These are phyloP conservation scores for Suncus etruscus DNA, from an alignment of 2,113 vertebrate genomes.

Conservation along the genomic window DNA sequence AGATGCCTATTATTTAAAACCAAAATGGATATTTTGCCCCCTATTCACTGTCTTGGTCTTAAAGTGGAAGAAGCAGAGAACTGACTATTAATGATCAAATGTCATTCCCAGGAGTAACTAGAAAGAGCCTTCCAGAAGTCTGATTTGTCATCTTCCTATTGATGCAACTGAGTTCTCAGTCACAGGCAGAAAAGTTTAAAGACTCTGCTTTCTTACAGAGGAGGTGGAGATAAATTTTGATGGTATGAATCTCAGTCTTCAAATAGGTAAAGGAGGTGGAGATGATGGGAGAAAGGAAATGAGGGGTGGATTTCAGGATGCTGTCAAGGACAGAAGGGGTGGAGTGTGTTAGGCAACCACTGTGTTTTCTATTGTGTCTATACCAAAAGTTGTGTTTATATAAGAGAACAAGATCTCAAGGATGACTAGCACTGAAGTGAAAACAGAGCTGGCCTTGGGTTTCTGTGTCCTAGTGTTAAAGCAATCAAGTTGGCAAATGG, in stretches of 20 bases:
- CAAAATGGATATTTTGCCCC: not conserved
- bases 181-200: not conserved
- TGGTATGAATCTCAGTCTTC: slow-evolving; percentile 20
- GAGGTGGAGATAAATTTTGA: not conserved
- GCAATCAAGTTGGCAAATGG: no score
- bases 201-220: not conserved
- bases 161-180: not conserved
- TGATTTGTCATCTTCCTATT: not conserved
- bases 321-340: not conserved
- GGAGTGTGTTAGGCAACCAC: not conserved
- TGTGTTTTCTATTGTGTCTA: not conserved
- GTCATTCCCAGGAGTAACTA: slow-evolving; percentile 6
- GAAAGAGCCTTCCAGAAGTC: not conserved
- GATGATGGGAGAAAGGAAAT: not conserved
- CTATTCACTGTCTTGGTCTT: not conserved
- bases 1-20: not conserved
- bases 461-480: not conserved
- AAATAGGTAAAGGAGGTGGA: not conserved
- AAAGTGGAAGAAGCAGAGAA: not conserved
- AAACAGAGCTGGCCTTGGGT: not conserved
- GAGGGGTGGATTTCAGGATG: no score
- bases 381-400: not conserved
- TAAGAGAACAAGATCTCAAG: not conserved
- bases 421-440: slow-evolving; percentile 26
- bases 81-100: slow-evolving; percentile 3